These are phyloP conservation scores for Drosophila imparisetae DNA, from an alignment of 2,888 invertebrate species.

Conservation along the genomic window DNA sequence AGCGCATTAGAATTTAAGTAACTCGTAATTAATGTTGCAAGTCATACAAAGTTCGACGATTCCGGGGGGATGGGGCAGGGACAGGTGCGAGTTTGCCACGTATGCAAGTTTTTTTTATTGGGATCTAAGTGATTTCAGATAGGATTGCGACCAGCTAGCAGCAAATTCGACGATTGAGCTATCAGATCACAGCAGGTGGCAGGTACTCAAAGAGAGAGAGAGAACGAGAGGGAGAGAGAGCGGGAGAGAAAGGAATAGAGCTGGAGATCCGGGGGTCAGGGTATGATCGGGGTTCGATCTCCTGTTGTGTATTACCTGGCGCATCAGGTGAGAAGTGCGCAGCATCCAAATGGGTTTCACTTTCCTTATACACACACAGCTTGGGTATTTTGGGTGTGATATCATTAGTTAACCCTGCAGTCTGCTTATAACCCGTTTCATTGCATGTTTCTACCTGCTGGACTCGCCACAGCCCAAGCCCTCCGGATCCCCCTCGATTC, in stretches of 20 bases:
- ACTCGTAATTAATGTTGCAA: slow-evolving; percentile 85
- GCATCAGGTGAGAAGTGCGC: slow-evolving; percentile 83
- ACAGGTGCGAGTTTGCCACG: slow-evolving; percentile 17
- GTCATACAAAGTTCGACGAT: slow-evolving; percentile 52
- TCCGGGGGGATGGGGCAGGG: slow-evolving; percentile 26
- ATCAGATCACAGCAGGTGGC: slow-evolving; percentile 82
- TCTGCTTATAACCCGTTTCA: slow-evolving; percentile 63
- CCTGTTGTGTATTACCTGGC: slow-evolving; percentile 75
- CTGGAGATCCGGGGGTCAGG: background rate
- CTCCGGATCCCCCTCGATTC: background rate
- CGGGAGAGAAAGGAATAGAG: background rate
- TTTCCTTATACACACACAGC: slow-evolving; percentile 52
- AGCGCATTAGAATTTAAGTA: slow-evolving; percentile 85
- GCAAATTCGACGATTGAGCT: slow-evolving; percentile 78
- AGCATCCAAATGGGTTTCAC: slow-evolving; percentile 65
- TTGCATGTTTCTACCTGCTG: slow-evolving; percentile 54
- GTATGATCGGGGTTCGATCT: slow-evolving; percentile 40
- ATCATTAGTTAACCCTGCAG: slow-evolving; percentile 72
- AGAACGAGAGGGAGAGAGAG: slow-evolving; percentile 12
- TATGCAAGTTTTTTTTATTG: slow-evolving; percentile 84
- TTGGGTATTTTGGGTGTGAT: slow-evolving; percentile 71
- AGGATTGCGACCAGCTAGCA: slow-evolving; percentile 78
- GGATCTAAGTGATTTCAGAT: slow-evolving; percentile 85
- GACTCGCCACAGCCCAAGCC: background rate
- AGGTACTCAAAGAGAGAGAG: slow-evolving; percentile 16